phyloP scores from a whole-genome alignment of 2,797 vertebrate genomes.

The Hoplostethus mediterraneus region DNA sequence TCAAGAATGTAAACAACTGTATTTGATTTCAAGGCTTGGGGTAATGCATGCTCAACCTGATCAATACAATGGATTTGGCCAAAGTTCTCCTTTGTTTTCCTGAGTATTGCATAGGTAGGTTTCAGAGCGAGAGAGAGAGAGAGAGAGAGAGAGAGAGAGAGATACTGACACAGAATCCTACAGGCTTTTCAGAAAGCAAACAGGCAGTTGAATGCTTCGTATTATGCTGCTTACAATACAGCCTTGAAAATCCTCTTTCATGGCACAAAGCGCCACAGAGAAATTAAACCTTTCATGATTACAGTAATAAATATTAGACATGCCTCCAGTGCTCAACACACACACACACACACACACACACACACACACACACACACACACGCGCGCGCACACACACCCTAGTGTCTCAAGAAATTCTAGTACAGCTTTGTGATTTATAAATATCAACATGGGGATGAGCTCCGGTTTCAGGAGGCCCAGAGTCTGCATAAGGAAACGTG shows the following conservation, averaged over 20 bases:
- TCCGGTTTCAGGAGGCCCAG: constrained; percentile 28
- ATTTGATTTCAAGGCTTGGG: constrained; percentile 43
- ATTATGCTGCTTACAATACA: constrained; percentile 29
- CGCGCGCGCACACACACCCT: not conserved
- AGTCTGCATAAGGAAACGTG: constrained; percentile 49
- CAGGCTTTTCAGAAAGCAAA: constrained; percentile 5
- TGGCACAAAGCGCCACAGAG: constrained; percentile 7
- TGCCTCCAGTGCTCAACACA: constrained; percentile 11
- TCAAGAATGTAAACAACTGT: constrained; percentile 39
- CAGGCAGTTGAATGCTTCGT: not conserved
- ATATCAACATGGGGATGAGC: constrained; percentile 43
- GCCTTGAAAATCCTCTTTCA: constrained; percentile 31
- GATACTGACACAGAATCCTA: constrained; percentile 5
- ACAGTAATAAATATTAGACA: constrained; percentile 30
- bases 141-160: not conserved
- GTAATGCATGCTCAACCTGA: constrained; percentile 29
- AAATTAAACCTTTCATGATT: constrained; percentile 52
- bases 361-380: constrained; percentile 11
- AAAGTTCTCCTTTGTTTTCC: constrained; percentile 41
- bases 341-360: not conserved
- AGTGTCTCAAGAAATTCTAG: constrained; percentile 14
- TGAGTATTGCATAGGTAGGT: not conserved
- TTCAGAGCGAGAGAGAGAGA: not conserved
- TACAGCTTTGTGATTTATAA: constrained; percentile 46
- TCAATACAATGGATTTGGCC: constrained; percentile 51